Percentiles rank a stretch among this genome's conserved stretches.
These are phyloP conservation scores for Patiria miniata DNA, from an alignment of 35 echinoderm and acorn worm genomes.

Conservation along the genomic window DNA sequence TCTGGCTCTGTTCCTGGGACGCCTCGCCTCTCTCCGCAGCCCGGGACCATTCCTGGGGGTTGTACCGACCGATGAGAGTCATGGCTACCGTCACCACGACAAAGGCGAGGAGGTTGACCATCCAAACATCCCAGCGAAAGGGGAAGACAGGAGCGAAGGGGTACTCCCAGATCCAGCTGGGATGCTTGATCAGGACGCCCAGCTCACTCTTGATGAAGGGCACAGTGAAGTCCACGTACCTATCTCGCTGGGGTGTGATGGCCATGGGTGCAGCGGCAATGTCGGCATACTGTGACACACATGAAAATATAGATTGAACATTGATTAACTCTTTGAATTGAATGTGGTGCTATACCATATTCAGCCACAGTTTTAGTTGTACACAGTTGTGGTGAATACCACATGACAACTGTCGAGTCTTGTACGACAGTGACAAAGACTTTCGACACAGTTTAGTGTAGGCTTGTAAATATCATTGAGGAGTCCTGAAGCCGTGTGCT, in stretches of 20 bases:
- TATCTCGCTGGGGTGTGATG: slow-evolving; percentile 68
- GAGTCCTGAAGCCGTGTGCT: no score
- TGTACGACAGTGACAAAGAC: no score
- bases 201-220: slow-evolving; percentile 75
- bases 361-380: no score
- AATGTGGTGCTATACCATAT: no score
- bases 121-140: slow-evolving; percentile 76
- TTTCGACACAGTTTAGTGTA: no score
- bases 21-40: slow-evolving; percentile 58
- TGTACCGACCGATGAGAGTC: slow-evolving; percentile 53
- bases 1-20: slow-evolving; percentile 60
- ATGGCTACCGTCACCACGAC: slow-evolving; percentile 54
- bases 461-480: no score
- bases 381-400: no score
- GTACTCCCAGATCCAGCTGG: slow-evolving; percentile 71
- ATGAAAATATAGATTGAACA: background rate
- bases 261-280: slow-evolving; percentile 84
- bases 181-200: slow-evolving; percentile 80
- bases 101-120: slow-evolving; percentile 69
- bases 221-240: slow-evolving; percentile 71
- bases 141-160: slow-evolving; percentile 83
- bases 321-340: no score
- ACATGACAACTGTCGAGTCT: no score
- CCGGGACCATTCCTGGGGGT: slow-evolving; percentile 66
- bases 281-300: slow-evolving; percentile 74